A percentile compares a stretch with the other conserved stretches of the same genome.
These are phyloP conservation scores for Octodonta nipae DNA, from an alignment of 2,888 invertebrate species.

Conservation along the genomic window DNA sequence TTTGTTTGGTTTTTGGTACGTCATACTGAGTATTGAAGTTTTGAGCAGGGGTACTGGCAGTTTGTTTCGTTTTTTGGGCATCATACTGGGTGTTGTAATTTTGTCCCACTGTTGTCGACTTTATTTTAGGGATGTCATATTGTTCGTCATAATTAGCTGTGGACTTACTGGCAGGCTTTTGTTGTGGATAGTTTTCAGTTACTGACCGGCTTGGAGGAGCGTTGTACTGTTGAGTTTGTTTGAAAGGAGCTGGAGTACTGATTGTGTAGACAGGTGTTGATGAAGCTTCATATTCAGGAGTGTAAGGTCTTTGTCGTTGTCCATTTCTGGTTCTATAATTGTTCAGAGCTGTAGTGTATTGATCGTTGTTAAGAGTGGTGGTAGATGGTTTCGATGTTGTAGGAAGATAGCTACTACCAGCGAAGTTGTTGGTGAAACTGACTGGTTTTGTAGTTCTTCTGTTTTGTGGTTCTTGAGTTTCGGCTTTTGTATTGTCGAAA, in stretches of 20 bases:
- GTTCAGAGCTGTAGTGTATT: conserved; percentile 23
- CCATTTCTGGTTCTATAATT: conserved; percentile 19
- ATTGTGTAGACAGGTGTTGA: conserved; percentile 21
- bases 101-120: conserved; percentile 12
- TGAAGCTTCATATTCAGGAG: conserved; percentile 2
- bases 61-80: conserved; percentile 15
- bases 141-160: conserved; percentile 13
- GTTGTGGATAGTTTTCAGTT: conserved; percentile 26
- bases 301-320: conserved; percentile 16
- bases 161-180: conserved; percentile 13
- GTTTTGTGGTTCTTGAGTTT: conserved; percentile 11
- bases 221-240: conserved; percentile 25
- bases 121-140: conserved; percentile 18
- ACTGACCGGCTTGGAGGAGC: conserved; percentile 16
- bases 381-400: conserved; percentile 36
- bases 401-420: conserved; percentile 37
- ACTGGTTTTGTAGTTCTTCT: conserved; percentile 20
- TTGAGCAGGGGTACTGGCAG: conserved; percentile 4
- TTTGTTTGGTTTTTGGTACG: conserved; percentile 1
- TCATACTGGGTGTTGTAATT: conserved; percentile 18
- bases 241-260: conserved; percentile 35
- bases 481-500: conserved; percentile 11
- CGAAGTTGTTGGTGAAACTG: conserved; percentile 35
- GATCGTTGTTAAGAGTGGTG: conserved; percentile 22
- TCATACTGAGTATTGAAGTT: conserved; percentile 6